Evolutionary conservation across 2,797 vertebrate species (phyloP).

Genomic region (Allobates femoralis): DNA sequence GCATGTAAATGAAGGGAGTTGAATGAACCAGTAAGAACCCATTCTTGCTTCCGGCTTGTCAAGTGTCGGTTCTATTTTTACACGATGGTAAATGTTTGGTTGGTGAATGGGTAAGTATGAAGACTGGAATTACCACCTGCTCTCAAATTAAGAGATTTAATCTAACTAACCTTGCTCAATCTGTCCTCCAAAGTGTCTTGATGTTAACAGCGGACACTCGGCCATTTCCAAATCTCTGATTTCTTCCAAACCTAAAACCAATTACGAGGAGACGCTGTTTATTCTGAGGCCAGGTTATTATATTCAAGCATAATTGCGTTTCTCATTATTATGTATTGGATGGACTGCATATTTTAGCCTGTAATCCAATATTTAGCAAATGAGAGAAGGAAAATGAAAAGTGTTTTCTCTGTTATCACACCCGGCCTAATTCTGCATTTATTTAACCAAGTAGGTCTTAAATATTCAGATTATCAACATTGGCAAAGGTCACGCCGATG

Average conservation of each 20-base stretch:
- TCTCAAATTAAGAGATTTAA: conserved; percentile 41
- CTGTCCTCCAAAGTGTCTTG: conserved; percentile 40
- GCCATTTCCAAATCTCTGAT: conserved; percentile 47
- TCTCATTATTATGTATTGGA: conserved; percentile 60
- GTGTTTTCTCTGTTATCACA: conserved; percentile 16
- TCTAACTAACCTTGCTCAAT: conserved; percentile 39
- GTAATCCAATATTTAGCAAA: conserved; percentile 60
- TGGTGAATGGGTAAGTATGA: not conserved
- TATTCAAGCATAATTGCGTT: conserved; percentile 57
- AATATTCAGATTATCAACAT: conserved; percentile 18
- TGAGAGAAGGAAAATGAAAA: conserved; percentile 49
- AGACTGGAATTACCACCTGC: conserved; percentile 41
- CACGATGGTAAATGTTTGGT: not conserved
- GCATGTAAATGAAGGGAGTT: conserved; percentile 2
- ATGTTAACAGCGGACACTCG: conserved; percentile 34
- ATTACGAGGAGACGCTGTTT: conserved; percentile 58
- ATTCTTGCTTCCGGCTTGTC: not conserved
- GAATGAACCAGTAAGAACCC: not conserved
- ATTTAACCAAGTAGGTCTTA: conserved; percentile 19
- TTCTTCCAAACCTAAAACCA: conserved; percentile 56
- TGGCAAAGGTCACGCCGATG: conserved; percentile 7
- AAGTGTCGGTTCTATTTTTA: not conserved
- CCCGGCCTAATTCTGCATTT: conserved; percentile 9
- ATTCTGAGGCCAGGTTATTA: conserved; percentile 61
- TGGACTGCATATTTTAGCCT: conserved; percentile 23